These are phyloP conservation scores for Melanaphis sacchari DNA, from an alignment of 1,140 invertebrate species.

Conservation along the genomic window DNA sequence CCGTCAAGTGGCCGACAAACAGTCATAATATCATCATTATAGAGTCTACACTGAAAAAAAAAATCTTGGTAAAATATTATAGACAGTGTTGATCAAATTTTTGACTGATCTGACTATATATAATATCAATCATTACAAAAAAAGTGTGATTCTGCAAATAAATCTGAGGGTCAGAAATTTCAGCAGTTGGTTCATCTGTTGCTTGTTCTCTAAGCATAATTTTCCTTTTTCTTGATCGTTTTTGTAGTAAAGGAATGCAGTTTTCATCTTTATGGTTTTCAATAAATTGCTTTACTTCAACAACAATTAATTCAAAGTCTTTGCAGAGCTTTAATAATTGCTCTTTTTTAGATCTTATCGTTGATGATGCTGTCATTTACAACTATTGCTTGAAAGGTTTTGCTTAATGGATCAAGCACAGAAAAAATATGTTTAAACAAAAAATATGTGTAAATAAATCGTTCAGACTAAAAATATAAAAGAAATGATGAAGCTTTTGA, in stretches of 20 bases:
- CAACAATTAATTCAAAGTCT: neutral
- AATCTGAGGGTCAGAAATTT: neutral
- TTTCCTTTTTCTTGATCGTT: neutral
- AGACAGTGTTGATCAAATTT: neutral
- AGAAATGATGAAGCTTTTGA: neutral
- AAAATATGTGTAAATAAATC: neutral
- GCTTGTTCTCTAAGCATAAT: neutral
- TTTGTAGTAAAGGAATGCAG: neutral
- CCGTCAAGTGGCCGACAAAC: too few species aligned
- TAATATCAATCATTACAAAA: neutral
- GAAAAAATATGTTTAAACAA: neutral
- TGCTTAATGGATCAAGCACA: neutral
- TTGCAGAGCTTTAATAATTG: neutral
- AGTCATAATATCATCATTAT: too few species aligned
- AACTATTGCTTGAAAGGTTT: neutral
- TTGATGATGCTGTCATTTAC: neutral
- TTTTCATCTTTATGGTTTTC: neutral
- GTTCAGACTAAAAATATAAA: neutral
- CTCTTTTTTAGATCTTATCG: neutral
- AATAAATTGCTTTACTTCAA: neutral
- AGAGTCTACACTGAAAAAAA: too few species aligned
- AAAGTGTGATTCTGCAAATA: neutral
- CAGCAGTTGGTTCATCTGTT: neutral
- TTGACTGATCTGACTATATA: neutral
- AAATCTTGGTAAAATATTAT: too few species aligned